These are phyloP conservation scores for Xestobium rufovillosum DNA, from an alignment of 2,888 invertebrate genomes.

Conservation along the genomic window DNA sequence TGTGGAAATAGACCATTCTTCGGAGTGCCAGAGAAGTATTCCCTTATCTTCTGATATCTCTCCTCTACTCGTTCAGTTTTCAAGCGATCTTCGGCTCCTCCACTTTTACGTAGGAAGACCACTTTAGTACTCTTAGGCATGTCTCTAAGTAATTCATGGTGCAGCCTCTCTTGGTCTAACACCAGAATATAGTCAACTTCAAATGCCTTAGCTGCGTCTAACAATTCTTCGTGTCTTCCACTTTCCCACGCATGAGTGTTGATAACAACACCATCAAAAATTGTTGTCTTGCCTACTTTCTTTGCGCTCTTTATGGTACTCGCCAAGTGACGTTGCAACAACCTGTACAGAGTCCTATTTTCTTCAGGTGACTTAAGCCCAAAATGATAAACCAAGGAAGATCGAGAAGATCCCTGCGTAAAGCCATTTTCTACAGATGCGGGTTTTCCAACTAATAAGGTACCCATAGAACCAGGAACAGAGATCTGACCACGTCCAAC, in stretches of 20 bases:
- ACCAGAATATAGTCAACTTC: constrained; percentile 95
- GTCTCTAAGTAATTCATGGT: constrained; percentile 88
- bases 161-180: constrained; percentile 91
- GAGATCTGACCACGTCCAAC: constrained; percentile 91
- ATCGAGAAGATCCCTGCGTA: constrained; percentile 83
- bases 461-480: constrained; percentile 82
- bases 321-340: constrained; percentile 75
- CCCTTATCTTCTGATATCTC: constrained; percentile 74
- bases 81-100: constrained; percentile 87
- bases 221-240: constrained; percentile 80
- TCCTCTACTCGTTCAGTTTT: constrained; percentile 62
- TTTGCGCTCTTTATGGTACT: constrained; percentile 76
- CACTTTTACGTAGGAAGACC: constrained; percentile 88
- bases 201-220: constrained; percentile 86
- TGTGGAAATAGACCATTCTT: constrained; percentile 71
- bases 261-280: constrained; percentile 92
- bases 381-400: constrained; percentile 89
- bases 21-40: constrained; percentile 94
- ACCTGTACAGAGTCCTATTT: constrained; percentile 78
- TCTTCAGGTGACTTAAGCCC: constrained; percentile 72
- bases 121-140: constrained; percentile 90
- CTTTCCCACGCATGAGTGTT: constrained; percentile 99
- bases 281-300: too few relatives aligned
- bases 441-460: constrained; percentile 83
- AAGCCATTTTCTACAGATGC: constrained; percentile 94